Evolutionary conservation across 2,888 invertebrate genomes (phyloP).

Genomic region (Conomelus anceps): DNA sequence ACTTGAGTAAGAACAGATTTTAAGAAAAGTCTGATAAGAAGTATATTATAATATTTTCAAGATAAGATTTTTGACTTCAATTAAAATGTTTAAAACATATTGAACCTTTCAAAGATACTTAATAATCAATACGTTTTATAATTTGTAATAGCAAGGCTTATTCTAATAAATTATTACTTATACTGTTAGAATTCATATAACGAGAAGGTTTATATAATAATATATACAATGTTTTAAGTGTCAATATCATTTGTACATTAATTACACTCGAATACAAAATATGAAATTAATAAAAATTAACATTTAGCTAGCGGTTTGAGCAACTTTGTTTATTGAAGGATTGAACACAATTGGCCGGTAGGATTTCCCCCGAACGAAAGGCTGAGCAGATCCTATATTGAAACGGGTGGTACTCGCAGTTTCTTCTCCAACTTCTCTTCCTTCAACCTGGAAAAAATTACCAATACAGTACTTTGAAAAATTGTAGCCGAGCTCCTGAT

Average conservation of each 20-base stretch:
- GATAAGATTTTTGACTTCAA: background rate
- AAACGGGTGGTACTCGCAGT: constrained; percentile 14
- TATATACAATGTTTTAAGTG: no score
- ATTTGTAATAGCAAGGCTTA: background rate
- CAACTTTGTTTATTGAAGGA: constrained; percentile 38
- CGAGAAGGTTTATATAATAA: background rate
- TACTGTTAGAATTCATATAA: background rate
- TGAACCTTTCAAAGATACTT: background rate
- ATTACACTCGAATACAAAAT: background rate
- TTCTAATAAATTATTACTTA: background rate
- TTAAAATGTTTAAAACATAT: background rate
- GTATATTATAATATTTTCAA: background rate
- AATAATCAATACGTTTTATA: background rate
- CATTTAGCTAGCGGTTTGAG: constrained; percentile 32
- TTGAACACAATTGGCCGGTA: constrained; percentile 46
- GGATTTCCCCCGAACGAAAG: constrained; percentile 40
- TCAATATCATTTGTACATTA: background rate
- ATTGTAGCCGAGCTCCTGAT: no score
- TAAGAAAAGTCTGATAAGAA: background rate
- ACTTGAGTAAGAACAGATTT: background rate
- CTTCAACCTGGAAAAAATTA: background rate
- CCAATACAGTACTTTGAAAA: background rate
- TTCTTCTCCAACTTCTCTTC: background rate
- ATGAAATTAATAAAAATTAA: background rate
- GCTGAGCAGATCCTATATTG: constrained; percentile 34